Evolutionary conservation across 1,140 invertebrate species (phyloP), one percentile per base, ranked within the genome.

Genomic region (Drosophila malerkotliana): DNA sequence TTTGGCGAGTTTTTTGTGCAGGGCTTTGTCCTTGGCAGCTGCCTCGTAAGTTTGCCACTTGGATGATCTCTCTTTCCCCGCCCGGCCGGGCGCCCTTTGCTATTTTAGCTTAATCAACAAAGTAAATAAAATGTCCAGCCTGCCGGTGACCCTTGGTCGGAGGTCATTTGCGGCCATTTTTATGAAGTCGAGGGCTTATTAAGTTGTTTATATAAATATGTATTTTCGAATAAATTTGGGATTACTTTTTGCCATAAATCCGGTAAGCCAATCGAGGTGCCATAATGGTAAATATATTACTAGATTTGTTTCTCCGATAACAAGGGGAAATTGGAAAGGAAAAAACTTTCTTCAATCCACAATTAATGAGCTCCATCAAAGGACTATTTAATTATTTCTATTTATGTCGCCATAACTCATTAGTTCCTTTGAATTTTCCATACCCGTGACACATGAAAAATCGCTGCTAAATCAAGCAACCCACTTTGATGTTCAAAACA

Each of bases 31-130:
- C 82, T 78, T 75, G 73, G 67, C 52, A 69, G 63, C 69, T 67
- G 64, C 62, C 49, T 55, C 64, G 64, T 68, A 66, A 57, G 77
- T 81, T 74, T 61, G 60, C 72, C 72, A 73, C 61, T 64, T 78
- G 71, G 77, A 58, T 85, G 82, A 87, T 85, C 82, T 72, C 81
- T 66, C 62, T 37, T 18, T 7, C 45, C 49, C 15, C 15, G 28
- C 10, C 14, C 56, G 15, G 18, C 21, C 2, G 15, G 14, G 10
- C 18, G 39, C 39, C 82, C 64, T 55, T 60, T 72, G 73, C 63
- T 87, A 76, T 87, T 89, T 88, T 89, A 88, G 87, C 79, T 87
- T 87, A 88, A 87, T 87, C 83, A 89, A 88, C 75, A 88, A 77
- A 88, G 79, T 88, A 88, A 88, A 88, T 88, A 88, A 88, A 74